phyloP scores from a whole-genome alignment of 2,113 vertebrate genomes.

The Sula dactylatra region DNA sequence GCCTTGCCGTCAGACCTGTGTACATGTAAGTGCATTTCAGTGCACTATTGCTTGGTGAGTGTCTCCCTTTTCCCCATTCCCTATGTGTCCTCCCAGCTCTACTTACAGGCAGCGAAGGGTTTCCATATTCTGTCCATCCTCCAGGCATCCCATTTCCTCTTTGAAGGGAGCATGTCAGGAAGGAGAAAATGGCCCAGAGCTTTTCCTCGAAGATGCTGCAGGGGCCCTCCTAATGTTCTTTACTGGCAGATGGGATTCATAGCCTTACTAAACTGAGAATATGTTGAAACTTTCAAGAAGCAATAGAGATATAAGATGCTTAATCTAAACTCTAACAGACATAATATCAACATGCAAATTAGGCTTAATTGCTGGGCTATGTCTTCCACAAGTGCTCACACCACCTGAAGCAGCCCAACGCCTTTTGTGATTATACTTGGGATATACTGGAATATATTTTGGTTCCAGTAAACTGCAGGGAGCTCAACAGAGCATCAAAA shows the following conservation, averaged over 20 bases:
- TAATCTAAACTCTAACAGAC: neutral
- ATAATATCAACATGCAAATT: neutral
- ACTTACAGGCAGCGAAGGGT: neutral
- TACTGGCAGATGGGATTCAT: neutral
- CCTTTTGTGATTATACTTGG: neutral
- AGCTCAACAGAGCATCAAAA: neutral
- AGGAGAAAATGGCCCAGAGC: neutral
- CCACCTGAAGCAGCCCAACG: neutral
- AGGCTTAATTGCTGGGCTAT: neutral
- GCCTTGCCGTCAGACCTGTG: neutral
- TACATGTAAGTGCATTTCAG: neutral
- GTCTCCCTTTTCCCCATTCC: neutral
- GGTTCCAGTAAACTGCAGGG: neutral
- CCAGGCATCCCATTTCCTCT: neutral
- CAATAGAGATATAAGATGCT: neutral
- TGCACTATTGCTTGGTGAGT: rapidly evolving
- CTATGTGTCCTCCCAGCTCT: neutral
- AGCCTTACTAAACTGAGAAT: neutral
- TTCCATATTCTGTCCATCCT: neutral
- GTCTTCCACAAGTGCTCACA: neutral
- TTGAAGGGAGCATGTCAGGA: neutral
- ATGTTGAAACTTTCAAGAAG: neutral
- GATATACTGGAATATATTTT: neutral
- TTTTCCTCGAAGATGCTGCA: constrained; percentile 15
- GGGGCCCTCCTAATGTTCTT: neutral